Conservation (phyloP, 2,113 vertebrate genomes). For the Siphamia tubifer region DNA sequence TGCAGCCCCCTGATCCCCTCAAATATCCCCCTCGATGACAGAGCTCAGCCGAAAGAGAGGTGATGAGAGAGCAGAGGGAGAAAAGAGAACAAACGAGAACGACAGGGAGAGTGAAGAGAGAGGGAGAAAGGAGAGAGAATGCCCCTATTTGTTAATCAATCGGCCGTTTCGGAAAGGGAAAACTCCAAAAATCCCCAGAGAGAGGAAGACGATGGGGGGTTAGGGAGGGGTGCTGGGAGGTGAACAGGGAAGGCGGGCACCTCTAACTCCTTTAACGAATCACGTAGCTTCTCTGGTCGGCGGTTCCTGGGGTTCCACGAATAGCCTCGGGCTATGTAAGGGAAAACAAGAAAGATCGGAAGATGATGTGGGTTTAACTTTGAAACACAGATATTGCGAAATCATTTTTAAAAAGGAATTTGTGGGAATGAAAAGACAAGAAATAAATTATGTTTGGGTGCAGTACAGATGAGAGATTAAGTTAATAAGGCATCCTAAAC, state of each 20-base stretch:
- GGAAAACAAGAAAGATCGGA: constrained; percentile 26
- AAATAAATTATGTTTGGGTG: background rate
- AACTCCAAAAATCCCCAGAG: constrained; percentile 72
- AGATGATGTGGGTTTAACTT: constrained; percentile 52
- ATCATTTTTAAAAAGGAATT: background rate
- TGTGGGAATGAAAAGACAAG: constrained; percentile 17
- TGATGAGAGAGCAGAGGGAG: constrained; percentile 75
- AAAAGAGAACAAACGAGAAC: constrained; percentile 61
- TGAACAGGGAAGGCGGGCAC: constrained; percentile 77
- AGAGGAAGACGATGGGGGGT: constrained; percentile 26
- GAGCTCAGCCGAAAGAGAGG: constrained; percentile 79
- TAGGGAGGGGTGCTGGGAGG: constrained; percentile 3
- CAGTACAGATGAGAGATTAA: too few relatives aligned
- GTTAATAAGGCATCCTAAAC: too few relatives aligned
- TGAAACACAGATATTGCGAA: constrained; percentile 4
- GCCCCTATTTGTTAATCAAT: constrained; percentile 87
- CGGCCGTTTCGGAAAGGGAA: constrained; percentile 79
- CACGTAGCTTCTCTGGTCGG: constrained; percentile 89
- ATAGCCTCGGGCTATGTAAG: constrained; percentile 86
- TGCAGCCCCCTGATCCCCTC: constrained; percentile 83
- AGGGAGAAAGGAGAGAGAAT: constrained; percentile 77
- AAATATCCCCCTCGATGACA: constrained; percentile 96
- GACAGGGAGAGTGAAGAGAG: constrained; percentile 73
- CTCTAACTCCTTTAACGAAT: constrained; percentile 94
- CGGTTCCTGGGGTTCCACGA: constrained; percentile 90